phyloP scores from a whole-genome alignment of 2,797 vertebrate genomes.

The Tarsius wallacei region DNA sequence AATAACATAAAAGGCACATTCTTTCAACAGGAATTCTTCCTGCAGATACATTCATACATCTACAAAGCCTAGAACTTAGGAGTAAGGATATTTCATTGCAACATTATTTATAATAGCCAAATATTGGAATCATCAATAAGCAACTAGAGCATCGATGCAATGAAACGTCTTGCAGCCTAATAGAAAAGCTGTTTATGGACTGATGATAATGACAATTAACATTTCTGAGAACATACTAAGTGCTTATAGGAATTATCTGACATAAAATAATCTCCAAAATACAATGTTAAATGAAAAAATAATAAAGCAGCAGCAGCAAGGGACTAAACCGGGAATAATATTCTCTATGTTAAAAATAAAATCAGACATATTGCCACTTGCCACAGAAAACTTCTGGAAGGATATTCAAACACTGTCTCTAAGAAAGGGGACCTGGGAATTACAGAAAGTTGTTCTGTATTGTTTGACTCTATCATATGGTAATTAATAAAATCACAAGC shows the following conservation, averaged over 20 bases:
- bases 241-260: background rate
- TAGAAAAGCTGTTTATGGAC: background rate
- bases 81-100: background rate
- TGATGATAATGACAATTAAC: background rate
- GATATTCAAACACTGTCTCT: background rate
- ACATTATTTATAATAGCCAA: background rate
- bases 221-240: background rate
- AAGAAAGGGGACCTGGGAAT: background rate
- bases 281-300: background rate
- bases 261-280: background rate
- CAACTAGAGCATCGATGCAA: background rate
- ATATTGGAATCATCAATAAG: background rate
- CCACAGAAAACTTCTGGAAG: conserved; percentile 24
- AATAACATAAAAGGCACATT: background rate
- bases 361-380: background rate
- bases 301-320: background rate
- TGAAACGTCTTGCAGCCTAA: background rate
- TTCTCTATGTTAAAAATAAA: background rate
- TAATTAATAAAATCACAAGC: conserved; percentile 35
- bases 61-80: background rate
- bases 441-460: background rate
- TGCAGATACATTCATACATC: background rate
- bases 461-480: background rate
- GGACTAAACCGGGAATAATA: background rate
- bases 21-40: conserved; percentile 9